Base-by-base conservation (phyloP, 1,140 invertebrate genomes). In the Delia radicum region DNA sequence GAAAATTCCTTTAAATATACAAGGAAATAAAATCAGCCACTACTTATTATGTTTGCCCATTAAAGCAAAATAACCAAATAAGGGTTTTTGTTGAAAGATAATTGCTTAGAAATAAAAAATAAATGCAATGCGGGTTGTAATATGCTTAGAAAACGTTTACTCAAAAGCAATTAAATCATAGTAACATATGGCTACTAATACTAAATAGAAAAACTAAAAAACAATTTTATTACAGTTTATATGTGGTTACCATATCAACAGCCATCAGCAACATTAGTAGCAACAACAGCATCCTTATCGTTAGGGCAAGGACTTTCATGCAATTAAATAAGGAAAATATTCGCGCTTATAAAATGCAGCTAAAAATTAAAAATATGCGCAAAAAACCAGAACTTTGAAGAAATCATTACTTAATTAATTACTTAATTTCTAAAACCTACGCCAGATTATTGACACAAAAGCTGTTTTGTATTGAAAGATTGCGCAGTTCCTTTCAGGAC, bases 71-170 rank as follows among this genome's bases (percentile, higher is more conserved):
- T 13, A 69, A 69, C 10, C 24, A 67, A 7, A 69, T 24, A 18
- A 8, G 65, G 29, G 6, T 69, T 37, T 67, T 8, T 18, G 28
- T 37, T 37, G 1, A 69, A 69, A 69, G 65, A 69, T 69, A 69
- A 69, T 69, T 69, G 65, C 65, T 69, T 69, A 69, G 65, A 69
- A 69, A 69, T 69, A 65, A 29, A 65, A 42, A 33, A 13, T 48
- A 48, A n/a, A n/a, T n/a, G n/a, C 7, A 67, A 69, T 69, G 65
- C 65, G 29, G 65, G 65, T 21, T 55, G 12, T 21, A 18, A 21
- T 18, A 18, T 55, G 48, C n/a, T 21, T 55, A 55, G 37, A 42
- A 42, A 42, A 42, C 37, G 37, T 42, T 42, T 42, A 55, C 21
- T 24, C 48, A 55, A 55, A 55, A 55, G 18, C 48, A 55, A 55